Evolutionary conservation across 1,140 invertebrate species (phyloP).

Genomic region (Schlechtendalia chinensis): DNA sequence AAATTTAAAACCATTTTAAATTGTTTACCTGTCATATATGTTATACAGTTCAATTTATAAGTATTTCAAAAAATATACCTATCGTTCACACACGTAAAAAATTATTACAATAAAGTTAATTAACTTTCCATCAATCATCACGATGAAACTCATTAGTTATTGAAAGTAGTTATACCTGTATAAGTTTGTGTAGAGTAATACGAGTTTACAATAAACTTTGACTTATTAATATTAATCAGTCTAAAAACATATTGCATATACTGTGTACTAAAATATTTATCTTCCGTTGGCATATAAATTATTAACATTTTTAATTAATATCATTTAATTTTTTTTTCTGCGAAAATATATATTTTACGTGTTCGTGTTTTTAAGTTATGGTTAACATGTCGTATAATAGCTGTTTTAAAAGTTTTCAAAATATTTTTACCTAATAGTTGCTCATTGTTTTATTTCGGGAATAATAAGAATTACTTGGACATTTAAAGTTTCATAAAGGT

Average conservation of each 20-base stretch:
- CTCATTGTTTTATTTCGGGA: not conserved
- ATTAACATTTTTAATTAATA: not conserved
- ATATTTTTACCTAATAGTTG: not conserved
- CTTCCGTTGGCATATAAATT: not conserved
- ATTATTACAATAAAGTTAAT: no score
- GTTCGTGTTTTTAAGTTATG: not conserved
- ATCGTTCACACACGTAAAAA: no score
- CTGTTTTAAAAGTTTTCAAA: not conserved
- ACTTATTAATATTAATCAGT: not conserved
- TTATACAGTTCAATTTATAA: no score
- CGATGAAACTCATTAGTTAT: no score
- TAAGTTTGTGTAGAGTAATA: no score
- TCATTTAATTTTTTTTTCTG: not conserved
- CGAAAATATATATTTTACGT: not conserved
- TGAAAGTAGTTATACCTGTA: no score
- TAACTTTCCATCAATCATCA: no score
- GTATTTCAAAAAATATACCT: no score
- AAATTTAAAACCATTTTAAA: no score
- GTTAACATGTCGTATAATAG: not conserved
- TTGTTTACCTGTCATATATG: no score
- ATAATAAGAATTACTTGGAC: not conserved
- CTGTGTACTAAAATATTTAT: not conserved
- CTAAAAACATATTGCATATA: not conserved
- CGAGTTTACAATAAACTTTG: not conserved
- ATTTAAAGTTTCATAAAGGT: not conserved